Conservation (phyloP, 2,888 invertebrate species). For the Acrocyrtus sp. region DNA sequence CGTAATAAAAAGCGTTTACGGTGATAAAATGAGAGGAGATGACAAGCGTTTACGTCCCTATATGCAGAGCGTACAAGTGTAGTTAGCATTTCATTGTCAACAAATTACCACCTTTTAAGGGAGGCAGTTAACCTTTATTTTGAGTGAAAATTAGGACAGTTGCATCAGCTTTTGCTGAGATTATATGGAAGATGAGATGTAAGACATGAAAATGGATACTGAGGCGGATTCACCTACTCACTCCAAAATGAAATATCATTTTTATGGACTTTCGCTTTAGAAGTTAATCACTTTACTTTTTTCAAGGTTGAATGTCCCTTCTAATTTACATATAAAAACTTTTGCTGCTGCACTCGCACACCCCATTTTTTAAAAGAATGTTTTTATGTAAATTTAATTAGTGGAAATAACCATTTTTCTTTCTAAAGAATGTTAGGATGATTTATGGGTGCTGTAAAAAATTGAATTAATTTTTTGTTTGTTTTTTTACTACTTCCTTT, state of each 20-base stretch:
- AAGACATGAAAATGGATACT: neutral
- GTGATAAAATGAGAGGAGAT: too few relatives aligned
- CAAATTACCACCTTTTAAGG: conserved; percentile 52
- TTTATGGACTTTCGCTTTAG: conserved; percentile 37
- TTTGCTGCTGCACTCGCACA: too few relatives aligned
- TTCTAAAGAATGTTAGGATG: too few relatives aligned
- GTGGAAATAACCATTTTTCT: too few relatives aligned
- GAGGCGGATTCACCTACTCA: conserved; percentile 9
- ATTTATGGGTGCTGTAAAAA: neutral
- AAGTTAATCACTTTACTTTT: neutral
- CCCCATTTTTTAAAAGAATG: too few relatives aligned
- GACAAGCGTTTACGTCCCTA: too few relatives aligned
- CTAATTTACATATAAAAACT: neutral
- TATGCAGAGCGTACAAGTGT: too few relatives aligned
- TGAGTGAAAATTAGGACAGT: conserved; percentile 41
- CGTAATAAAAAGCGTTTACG: neutral
- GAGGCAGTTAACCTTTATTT: conserved; percentile 40
- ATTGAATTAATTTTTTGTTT: conserved; percentile 2
- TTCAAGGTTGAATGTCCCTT: conserved; percentile 44
- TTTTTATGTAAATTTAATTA: too few relatives aligned
- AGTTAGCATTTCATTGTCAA: conserved; percentile 48
- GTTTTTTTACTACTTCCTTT: conserved; percentile 11
- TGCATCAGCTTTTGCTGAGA: conserved; percentile 24
- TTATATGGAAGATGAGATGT: neutral
- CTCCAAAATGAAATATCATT: neutral